phyloP scores from a whole-genome alignment of 2,888 invertebrate species.

The Leptopilina drosophilae region DNA sequence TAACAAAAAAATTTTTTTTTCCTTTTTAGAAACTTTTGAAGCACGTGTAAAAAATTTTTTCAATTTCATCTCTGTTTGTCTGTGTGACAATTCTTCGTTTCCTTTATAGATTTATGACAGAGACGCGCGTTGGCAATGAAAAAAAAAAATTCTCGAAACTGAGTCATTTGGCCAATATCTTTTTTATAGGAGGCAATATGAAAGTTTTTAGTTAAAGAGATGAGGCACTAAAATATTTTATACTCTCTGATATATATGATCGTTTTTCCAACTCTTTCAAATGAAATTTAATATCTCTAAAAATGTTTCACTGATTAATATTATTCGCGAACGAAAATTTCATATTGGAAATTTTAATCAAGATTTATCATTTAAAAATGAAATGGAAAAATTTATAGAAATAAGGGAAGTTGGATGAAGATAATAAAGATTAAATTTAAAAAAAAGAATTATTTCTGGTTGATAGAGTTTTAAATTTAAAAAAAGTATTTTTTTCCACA shows the following conservation, averaged over 20 bases:
- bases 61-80: constrained; percentile 1
- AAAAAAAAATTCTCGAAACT: constrained; percentile 9
- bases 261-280: neutral
- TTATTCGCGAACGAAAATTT: neutral
- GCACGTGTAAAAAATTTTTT: neutral
- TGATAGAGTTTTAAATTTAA: neutral
- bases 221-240: constrained; percentile 5
- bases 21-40: too few relatives aligned
- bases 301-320: neutral
- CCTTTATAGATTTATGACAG: constrained; percentile 1
- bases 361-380: neutral
- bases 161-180: constrained; percentile 15
- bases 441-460: too few relatives aligned
- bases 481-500: neutral
- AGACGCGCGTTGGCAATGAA: constrained; percentile 1
- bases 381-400: too few relatives aligned
- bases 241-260: neutral
- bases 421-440: too few relatives aligned
- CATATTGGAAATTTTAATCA: neutral
- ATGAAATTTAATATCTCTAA: neutral
- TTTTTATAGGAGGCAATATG: neutral
- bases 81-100: constrained; percentile 15
- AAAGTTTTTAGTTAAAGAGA: constrained; percentile 17
- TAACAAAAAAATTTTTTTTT: too few relatives aligned
- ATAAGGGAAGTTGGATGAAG: too few relatives aligned